Base-by-base conservation (phyloP, 2,113 vertebrate genomes). In the Strix aluco region DNA sequence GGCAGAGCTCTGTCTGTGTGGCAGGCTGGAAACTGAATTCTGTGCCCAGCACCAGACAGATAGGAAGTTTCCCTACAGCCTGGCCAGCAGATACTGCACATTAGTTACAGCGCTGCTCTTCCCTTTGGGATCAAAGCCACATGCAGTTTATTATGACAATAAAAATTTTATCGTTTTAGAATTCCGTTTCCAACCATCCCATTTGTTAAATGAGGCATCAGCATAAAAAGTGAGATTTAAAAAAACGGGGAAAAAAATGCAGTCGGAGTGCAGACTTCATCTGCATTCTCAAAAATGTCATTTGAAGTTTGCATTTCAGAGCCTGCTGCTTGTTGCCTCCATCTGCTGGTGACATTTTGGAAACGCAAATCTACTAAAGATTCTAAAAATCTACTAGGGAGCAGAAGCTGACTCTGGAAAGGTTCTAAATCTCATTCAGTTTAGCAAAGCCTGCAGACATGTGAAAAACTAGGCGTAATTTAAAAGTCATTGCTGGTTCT, bases 241-340 rank as follows among this genome's bases (percentile, higher is more conserved):
- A 54, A 44, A 47, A 65, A 29, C 8, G 13, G 27, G 7, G 13
- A 7, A 4, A 5, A 15, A 18, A 62, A 49, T 57, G 29, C 69
- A 51, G 40, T 78, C 6, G 12, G 80, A 72, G 38, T 11, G 72
- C 46, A 83, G 74, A 36, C 61, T 79, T 47, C 40, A 40, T 65
- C 25, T 62, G 59, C 86, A 17, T 52, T 59, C 34, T 62, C 20
- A 40, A n/a, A n/a, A 62, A 65, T 7, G n/a, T 11, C 16, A 7
- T 7, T 44, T 36, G 30, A 23, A 55, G 74, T 40, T 77, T 15
- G 22, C 10, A 1, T 47, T 92, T 25, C 61, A 7, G 51, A 25
- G 92, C 93, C 55, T 42, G 85, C 88, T 98, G 94, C 93, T 98
- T 96, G 79, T 92, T 98, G 98, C 96, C 95, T 97, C 98, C 98